These are phyloP conservation scores for Pangasius sanitwongsei DNA, from an alignment of 2,797 vertebrate genomes.

Conservation along the genomic window DNA sequence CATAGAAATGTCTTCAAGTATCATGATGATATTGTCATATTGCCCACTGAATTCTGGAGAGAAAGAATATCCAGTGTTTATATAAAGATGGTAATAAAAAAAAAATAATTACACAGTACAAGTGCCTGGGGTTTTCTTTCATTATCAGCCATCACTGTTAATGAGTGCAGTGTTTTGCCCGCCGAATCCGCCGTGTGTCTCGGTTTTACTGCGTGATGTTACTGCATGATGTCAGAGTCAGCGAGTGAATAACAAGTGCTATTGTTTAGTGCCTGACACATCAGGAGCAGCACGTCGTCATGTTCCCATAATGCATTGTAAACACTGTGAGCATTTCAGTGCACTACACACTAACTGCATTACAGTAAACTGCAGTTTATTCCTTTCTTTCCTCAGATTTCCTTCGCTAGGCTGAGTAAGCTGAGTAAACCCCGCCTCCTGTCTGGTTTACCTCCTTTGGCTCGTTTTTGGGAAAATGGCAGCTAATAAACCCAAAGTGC, in stretches of 20 bases:
- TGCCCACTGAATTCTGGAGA: not conserved
- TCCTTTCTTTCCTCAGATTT: conserved; percentile 11
- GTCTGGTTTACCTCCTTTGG: not conserved
- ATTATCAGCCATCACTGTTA: not conserved
- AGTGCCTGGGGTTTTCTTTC: not conserved
- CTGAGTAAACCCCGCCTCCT: not conserved
- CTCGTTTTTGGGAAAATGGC: conserved; percentile 71
- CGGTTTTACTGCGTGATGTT: conserved; percentile 9
- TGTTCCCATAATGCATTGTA: conserved; percentile 10
- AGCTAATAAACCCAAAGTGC: conserved; percentile 83
- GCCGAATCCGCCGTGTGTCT: conserved; percentile 28
- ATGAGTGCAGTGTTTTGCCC: not conserved
- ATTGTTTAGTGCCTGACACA: conserved; percentile 48
- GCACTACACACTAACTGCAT: not conserved
- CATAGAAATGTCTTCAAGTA: not conserved
- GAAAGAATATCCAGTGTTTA: not conserved
- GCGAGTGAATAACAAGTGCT: conserved; percentile 33
- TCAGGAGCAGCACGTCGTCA: not conserved
- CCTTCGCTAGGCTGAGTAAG: not conserved
- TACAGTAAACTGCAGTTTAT: not conserved
- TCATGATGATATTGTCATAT: not conserved
- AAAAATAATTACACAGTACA: not conserved
- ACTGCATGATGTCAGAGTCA: conserved; percentile 38
- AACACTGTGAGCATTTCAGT: not conserved
- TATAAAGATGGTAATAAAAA: not conserved